Evolutionary conservation across 2,113 vertebrate species (phyloP).

Genomic region (Geothlypis trichas): DNA sequence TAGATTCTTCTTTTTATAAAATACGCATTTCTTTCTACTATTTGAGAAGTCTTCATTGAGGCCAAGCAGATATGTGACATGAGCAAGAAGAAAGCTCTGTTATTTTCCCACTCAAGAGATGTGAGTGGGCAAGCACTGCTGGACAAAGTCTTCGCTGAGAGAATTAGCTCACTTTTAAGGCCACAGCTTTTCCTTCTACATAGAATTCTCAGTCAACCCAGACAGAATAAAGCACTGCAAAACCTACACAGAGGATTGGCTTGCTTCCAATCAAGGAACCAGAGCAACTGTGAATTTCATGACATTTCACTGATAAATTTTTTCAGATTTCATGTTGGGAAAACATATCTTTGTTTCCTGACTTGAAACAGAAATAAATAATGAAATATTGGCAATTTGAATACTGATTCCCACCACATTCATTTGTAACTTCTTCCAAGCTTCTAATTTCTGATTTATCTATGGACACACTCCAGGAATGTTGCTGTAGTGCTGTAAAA

Average conservation of each 20-base stretch:
- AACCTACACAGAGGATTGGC: rapidly evolving
- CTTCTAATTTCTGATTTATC: not conserved
- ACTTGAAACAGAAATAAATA: not conserved
- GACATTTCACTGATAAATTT: not conserved
- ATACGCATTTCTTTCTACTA: not conserved
- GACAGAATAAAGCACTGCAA: not conserved
- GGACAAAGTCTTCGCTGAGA: not conserved
- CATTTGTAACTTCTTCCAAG: not conserved
- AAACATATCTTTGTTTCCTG: not conserved
- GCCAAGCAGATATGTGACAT: not conserved
- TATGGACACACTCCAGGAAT: not conserved
- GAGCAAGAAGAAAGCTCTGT: not conserved
- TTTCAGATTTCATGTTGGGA: not conserved
- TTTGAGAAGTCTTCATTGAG: not conserved
- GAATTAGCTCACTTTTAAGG: not conserved
- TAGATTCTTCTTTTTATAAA: rapidly evolving
- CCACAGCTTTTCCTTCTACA: not conserved
- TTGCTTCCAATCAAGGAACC: not conserved
- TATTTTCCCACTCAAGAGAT: not conserved
- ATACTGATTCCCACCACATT: not conserved
- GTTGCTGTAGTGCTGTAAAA: not conserved
- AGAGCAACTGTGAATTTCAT: not conserved
- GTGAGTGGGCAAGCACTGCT: not conserved
- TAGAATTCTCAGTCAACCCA: not conserved
- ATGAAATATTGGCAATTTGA: not conserved